phyloP scores from a whole-genome alignment of 2,888 invertebrate genomes.

The Sturmia bella region DNA sequence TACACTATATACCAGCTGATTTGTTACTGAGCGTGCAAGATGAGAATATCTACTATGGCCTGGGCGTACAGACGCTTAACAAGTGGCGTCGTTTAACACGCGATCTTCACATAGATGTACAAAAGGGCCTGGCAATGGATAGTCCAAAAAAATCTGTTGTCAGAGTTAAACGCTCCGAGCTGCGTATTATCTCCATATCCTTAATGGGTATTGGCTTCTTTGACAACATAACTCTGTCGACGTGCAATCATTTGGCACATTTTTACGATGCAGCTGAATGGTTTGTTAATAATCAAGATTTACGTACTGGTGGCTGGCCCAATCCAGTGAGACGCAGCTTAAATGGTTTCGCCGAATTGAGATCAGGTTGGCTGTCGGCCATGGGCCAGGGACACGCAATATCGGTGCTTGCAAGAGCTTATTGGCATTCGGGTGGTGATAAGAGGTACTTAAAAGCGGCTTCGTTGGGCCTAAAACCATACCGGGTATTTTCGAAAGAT shows the following conservation, averaged over 20 bases:
- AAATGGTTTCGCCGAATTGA: slow-evolving; percentile 88
- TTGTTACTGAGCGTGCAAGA: slow-evolving; percentile 88
- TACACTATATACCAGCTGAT: slow-evolving; percentile 91
- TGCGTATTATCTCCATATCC: slow-evolving; percentile 85
- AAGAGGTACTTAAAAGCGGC: slow-evolving; percentile 91
- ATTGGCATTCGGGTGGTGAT: slow-evolving; percentile 90
- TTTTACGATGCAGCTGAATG: slow-evolving; percentile 96
- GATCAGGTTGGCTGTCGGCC: slow-evolving; percentile 97
- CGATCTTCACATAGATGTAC: slow-evolving; percentile 94
- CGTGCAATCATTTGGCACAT: slow-evolving; percentile 93
- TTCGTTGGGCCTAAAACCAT: slow-evolving; percentile 89
- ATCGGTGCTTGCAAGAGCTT: slow-evolving; percentile 96
- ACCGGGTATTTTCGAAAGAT: slow-evolving; percentile 87
- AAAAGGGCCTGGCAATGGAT: slow-evolving; percentile 90
- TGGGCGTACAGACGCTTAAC: slow-evolving; percentile 84
- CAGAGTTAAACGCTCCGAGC: slow-evolving; percentile 80
- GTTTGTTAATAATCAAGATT: slow-evolving; percentile 93
- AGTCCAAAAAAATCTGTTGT: slow-evolving; percentile 74
- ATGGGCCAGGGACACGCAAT: slow-evolving; percentile 99
- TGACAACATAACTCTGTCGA: slow-evolving; percentile 90
- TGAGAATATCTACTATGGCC: slow-evolving; percentile 92
- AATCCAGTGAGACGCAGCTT: slow-evolving; percentile 92
- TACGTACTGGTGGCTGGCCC: slow-evolving; percentile 94
- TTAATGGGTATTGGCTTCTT: slow-evolving; percentile 88
- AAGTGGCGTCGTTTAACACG: slow-evolving; percentile 92